Evolutionary conservation across 2,888 invertebrate species (phyloP), one percentile per base, ranked within the genome.

Genomic region (Molanna angustata): DNA sequence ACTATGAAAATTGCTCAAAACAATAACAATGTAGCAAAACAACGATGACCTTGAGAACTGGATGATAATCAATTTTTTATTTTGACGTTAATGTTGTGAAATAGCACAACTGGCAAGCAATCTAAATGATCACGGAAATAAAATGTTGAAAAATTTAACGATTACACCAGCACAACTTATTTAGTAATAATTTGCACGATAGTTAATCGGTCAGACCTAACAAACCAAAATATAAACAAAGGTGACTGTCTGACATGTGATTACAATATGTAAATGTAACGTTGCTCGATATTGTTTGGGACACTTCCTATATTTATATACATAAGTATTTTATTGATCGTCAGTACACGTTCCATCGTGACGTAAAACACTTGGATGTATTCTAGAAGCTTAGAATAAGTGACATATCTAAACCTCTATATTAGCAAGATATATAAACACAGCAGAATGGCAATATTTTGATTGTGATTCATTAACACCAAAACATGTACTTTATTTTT

Each of bases 211-310:
- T 7, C 27, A 11, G 11, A 27, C 11, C 4, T 27, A 27, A 35
- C 46, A 50, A 43, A 54, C 35, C 54, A 54, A 54, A 54, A 54
- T 46, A 50, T 54, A 54, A 54, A 54, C 54, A 54, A 54, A 44
- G 49, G 49, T 46, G 49, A 19, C 44, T 21, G 42, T 33, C 21
- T 40, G 33, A 41, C 54, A 49, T 54, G 49, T 49, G 54, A 53
- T 46, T 18, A 21, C 14, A 32, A 32, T 20, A 11, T 13, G 14
- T 14, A 17, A 17, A 17, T 3, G 18, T 16, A 37, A 37, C 18
- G 18, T 37, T 37, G 18, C 18, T 40, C 11, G 33, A 44, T 32
- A 9, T 32, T n/a, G 50, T 37, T 19, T 35, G 7, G 37, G 18
- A 16, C 27, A 48, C 47, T 48, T 43, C 33, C 40, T 13, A 42